A percentile compares a stretch with the other conserved stretches of the same genome.
phyloP scores from a whole-genome alignment of 2,797 vertebrate genomes.

The Kryptolebias ocellatus region DNA sequence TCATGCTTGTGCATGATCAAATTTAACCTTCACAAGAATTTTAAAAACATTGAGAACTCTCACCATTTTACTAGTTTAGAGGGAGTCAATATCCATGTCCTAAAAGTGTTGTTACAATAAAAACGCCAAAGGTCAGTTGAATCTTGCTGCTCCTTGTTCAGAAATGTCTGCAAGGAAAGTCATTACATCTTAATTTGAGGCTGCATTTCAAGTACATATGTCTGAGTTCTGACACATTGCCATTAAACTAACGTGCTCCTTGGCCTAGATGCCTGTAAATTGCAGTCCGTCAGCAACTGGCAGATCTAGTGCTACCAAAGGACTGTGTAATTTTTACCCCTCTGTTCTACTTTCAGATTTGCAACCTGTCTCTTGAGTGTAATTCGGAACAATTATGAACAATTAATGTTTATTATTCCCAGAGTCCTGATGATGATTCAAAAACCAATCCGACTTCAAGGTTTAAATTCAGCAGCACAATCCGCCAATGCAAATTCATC shows the following conservation, averaged over 20 bases:
- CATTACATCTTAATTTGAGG: slow-evolving; percentile 47
- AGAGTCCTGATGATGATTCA: slow-evolving; percentile 30
- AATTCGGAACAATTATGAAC: slow-evolving; percentile 55
- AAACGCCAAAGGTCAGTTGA: slow-evolving; percentile 26
- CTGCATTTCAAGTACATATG: slow-evolving; percentile 35
- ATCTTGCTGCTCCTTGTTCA: slow-evolving; percentile 22
- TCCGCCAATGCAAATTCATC: slow-evolving; percentile 52
- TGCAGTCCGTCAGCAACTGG: slow-evolving; percentile 32
- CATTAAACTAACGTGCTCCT: slow-evolving; percentile 46
- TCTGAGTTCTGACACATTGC: slow-evolving; percentile 6
- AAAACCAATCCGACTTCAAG: slow-evolving; percentile 44
- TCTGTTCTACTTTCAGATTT: slow-evolving; percentile 48
- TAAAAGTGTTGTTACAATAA: slow-evolving; percentile 3
- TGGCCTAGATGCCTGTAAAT: slow-evolving; percentile 45
- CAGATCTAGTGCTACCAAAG: slow-evolving; percentile 30
- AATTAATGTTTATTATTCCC: slow-evolving; percentile 49
- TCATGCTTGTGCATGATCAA: too few species aligned
- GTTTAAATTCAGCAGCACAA: slow-evolving; percentile 31
- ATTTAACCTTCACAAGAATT: too few species aligned
- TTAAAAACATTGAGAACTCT: too few species aligned
- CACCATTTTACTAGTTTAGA: too few species aligned
- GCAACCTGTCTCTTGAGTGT: slow-evolving; percentile 46
- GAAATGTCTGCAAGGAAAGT: slow-evolving; percentile 30
- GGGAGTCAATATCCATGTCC: not conserved
- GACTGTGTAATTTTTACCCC: slow-evolving; percentile 25